phyloP scores from a whole-genome alignment of 2,888 invertebrate species.

The Epinotia nisella region DNA sequence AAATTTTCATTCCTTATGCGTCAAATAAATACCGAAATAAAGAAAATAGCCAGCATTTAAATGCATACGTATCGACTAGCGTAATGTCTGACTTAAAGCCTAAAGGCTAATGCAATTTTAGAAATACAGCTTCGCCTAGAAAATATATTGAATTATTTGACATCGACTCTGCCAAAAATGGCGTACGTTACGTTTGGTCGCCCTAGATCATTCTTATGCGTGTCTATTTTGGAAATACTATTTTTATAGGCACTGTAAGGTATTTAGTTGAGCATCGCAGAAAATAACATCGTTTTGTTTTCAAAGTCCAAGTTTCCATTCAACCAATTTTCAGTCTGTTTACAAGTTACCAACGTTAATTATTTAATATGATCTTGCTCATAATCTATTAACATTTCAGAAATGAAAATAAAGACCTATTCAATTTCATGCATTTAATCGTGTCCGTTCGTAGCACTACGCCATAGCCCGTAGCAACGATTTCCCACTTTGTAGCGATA shows the following conservation, averaged over 20 bases:
- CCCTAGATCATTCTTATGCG: background rate
- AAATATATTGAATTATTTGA: background rate
- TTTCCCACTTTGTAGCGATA: too few relatives aligned
- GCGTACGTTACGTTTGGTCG: background rate
- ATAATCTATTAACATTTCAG: too few relatives aligned
- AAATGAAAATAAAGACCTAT: too few relatives aligned
- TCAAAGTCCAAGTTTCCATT: too few relatives aligned
- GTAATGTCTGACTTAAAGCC: constrained; percentile 24
- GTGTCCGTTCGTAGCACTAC: too few relatives aligned
- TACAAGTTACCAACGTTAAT: too few relatives aligned
- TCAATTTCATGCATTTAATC: too few relatives aligned
- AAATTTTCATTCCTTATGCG: background rate
- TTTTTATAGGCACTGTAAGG: background rate
- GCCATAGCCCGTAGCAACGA: too few relatives aligned
- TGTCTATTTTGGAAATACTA: background rate
- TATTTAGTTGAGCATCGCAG: too few relatives aligned
- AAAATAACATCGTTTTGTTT: too few relatives aligned
- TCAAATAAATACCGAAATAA: constrained; percentile 25
- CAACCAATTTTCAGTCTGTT: too few relatives aligned
- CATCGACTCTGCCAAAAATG: background rate
- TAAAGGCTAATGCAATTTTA: constrained; percentile 25
- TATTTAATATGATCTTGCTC: too few relatives aligned
- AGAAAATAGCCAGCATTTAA: constrained; percentile 38
- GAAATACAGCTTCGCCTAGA: constrained; percentile 8
- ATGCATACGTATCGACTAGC: constrained; percentile 35